Conservation (phyloP, 2,888 invertebrate species). For the Apamea sordens region DNA sequence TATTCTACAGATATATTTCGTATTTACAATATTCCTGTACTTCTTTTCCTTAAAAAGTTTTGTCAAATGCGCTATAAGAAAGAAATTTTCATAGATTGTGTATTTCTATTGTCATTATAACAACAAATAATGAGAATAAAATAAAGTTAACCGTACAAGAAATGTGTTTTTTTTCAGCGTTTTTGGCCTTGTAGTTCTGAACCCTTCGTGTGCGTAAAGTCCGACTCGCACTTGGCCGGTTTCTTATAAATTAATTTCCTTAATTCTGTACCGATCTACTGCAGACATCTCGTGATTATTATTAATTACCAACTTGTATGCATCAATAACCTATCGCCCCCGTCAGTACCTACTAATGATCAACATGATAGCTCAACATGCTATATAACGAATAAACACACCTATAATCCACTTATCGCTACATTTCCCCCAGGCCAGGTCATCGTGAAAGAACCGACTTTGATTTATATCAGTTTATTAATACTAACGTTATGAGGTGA, state of each 20-base stretch:
- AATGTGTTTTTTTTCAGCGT: no score
- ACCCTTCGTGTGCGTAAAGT: no score
- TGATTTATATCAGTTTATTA: conserved; percentile 53
- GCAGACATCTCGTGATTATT: not conserved
- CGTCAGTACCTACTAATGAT: conserved; percentile 9
- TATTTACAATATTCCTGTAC: not conserved
- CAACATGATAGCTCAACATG: not conserved
- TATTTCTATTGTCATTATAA: no score
- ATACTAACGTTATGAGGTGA: conserved; percentile 36
- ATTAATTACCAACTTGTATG: conserved; percentile 6
- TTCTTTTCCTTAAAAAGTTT: not conserved
- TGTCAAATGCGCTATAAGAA: not conserved
- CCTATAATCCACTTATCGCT: conserved; percentile 15
- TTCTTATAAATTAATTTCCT: not conserved
- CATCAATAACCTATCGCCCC: conserved; percentile 34
- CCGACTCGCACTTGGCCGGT: no score
- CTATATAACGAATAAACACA: conserved; percentile 9
- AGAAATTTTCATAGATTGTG: no score
- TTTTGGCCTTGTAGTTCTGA: no score
- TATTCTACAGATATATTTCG: not conserved
- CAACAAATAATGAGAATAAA: no score
- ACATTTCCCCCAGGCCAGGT: conserved; percentile 37
- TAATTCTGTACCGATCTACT: not conserved
- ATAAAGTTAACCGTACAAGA: no score
- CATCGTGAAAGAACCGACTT: conserved; percentile 41